A percentile compares a stretch with the other conserved stretches of the same genome.
phyloP scores from a whole-genome alignment of 2,888 invertebrate genomes.

The Cheilosia vernalis region DNA sequence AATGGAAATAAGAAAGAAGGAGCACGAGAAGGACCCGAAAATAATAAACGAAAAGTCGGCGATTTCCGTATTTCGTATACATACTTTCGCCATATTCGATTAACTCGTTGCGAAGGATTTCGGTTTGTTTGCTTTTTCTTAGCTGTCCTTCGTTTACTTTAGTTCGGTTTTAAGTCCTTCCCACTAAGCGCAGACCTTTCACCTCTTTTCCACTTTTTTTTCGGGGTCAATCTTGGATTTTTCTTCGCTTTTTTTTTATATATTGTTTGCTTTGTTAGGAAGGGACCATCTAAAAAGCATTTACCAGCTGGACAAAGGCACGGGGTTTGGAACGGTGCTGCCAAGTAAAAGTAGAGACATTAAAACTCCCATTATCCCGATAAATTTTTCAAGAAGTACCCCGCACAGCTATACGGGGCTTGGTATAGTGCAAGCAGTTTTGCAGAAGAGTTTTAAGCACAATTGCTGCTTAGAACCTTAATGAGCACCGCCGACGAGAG shows the following conservation, averaged over 20 bases:
- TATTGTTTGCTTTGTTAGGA: conserved; percentile 13
- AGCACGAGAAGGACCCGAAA: conserved; percentile 12
- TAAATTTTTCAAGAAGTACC: conserved; percentile 59
- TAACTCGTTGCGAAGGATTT: conserved; percentile 40
- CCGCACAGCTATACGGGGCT: conserved; percentile 28
- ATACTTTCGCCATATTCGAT: conserved; percentile 47
- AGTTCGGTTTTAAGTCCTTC: conserved; percentile 47
- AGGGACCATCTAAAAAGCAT: conserved; percentile 34
- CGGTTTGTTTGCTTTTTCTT: conserved; percentile 26
- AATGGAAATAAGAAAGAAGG: conserved; percentile 62
- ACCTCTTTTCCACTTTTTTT: conserved; percentile 36
- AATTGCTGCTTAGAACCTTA: conserved; percentile 66
- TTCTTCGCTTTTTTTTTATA: neutral
- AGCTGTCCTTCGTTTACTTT: conserved; percentile 42
- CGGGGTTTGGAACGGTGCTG: neutral
- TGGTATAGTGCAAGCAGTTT: conserved; percentile 51
- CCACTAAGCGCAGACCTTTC: conserved; percentile 39
- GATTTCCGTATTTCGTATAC: neutral
- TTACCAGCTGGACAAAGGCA: conserved; percentile 24
- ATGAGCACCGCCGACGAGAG: conserved; percentile 49
- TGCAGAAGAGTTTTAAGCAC: conserved; percentile 64
- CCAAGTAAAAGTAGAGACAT: conserved; percentile 58
- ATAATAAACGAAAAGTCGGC: conserved; percentile 35
- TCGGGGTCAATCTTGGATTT: conserved; percentile 45
- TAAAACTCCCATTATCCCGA: conserved; percentile 72